phyloP scores from a whole-genome alignment of 2,797 vertebrate species.

The Trichosurus vulpecula region DNA sequence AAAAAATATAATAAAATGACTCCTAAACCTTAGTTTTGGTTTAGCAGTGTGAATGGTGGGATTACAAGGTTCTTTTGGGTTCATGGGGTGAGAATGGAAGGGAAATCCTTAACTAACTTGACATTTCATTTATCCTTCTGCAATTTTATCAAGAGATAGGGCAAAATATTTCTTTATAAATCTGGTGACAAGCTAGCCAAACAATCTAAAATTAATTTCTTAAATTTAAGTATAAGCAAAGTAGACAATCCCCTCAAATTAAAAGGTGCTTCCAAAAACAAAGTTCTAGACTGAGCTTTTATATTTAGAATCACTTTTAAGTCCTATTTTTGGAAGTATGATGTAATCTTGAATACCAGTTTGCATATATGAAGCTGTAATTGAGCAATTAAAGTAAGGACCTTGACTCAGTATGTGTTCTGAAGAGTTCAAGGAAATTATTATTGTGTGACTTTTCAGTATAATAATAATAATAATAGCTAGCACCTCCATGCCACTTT shows the following conservation, averaged over 20 bases:
- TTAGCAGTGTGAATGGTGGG: neutral
- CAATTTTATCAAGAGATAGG: constrained; percentile 21
- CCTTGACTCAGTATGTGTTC: accelerated
- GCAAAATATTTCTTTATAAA: constrained; percentile 42
- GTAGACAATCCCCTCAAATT: constrained; percentile 82
- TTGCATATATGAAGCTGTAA: constrained; percentile 67
- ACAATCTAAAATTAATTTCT: constrained; percentile 82
- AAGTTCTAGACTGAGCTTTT: constrained; percentile 74
- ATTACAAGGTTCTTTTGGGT: constrained; percentile 27
- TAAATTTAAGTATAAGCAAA: constrained; percentile 85
- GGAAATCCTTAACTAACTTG: neutral
- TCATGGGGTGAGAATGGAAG: neutral
- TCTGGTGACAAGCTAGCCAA: constrained; percentile 72
- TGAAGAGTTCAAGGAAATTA: neutral
- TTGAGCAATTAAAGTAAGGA: constrained; percentile 68
- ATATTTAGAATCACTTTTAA: constrained; percentile 81
- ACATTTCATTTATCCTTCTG: constrained; percentile 45
- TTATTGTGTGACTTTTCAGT: neutral
- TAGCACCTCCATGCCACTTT: neutral
- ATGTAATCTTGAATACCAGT: constrained; percentile 75
- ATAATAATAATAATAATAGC: neutral
- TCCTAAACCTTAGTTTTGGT: neutral
- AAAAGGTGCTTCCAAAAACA: constrained; percentile 81
- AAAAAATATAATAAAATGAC: neutral
- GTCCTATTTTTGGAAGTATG: constrained; percentile 78